phyloP scores from a whole-genome alignment of 2,113 vertebrate genomes.

The Passerina amoena region DNA sequence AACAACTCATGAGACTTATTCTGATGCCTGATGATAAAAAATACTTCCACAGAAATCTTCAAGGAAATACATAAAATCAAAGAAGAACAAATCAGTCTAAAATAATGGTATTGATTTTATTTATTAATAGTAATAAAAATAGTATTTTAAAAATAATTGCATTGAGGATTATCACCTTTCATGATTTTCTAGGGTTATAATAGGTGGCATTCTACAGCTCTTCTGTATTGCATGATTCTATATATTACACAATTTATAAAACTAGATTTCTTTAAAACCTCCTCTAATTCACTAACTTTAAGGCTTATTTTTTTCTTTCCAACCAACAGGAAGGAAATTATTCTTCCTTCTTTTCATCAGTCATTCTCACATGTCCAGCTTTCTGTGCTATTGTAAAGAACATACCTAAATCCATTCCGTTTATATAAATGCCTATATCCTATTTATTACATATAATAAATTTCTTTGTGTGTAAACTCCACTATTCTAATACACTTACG shows the following conservation, averaged over 20 bases:
- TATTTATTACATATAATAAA: background rate
- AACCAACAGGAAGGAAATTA: background rate
- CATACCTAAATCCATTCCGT: background rate
- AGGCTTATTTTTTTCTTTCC: background rate
- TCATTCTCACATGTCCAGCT: background rate
- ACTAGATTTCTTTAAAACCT: background rate
- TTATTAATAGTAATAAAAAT: background rate
- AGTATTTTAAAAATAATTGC: background rate
- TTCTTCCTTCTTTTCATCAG: background rate
- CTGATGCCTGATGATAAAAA: slow-evolving; percentile 28
- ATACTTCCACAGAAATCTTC: slow-evolving; percentile 36
- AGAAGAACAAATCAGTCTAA: background rate
- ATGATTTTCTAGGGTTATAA: background rate
- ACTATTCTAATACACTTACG: background rate
- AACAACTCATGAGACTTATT: slow-evolving; percentile 11
- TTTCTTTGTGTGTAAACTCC: background rate
- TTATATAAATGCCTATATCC: background rate
- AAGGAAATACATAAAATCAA: slow-evolving; percentile 55
- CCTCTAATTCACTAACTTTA: background rate
- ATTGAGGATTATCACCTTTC: background rate
- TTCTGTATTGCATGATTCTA: background rate
- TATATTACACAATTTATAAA: background rate
- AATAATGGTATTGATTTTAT: background rate
- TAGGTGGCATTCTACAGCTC: background rate
- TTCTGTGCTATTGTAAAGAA: background rate